A percentile compares a stretch with the other conserved stretches of the same genome.
Conservation (phyloP, 2,113 vertebrate species). For the Phrynocephalus versicolor region DNA sequence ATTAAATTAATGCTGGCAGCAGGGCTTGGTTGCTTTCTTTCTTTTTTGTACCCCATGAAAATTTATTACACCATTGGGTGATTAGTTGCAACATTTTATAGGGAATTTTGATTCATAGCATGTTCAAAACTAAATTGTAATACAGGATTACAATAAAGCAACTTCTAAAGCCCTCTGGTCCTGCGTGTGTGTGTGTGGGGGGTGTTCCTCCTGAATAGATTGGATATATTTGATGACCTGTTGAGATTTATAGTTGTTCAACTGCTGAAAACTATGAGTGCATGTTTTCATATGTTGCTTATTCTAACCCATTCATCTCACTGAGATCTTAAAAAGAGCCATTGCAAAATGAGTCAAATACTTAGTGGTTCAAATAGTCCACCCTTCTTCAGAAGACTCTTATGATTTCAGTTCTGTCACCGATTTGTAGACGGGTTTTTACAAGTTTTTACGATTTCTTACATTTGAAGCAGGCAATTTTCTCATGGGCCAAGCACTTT, state of each 20-base stretch:
- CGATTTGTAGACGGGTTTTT: background rate
- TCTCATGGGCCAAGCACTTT: background rate
- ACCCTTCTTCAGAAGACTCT: background rate
- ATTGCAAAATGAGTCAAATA: background rate
- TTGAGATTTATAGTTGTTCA: slow-evolving; percentile 1
- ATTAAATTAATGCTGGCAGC: slow-evolving; percentile 30
- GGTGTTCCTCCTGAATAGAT: slow-evolving; percentile 4
- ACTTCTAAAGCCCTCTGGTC: slow-evolving; percentile 21
- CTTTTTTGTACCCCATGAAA: slow-evolving; percentile 20
- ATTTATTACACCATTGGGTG: slow-evolving; percentile 52
- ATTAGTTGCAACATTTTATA: slow-evolving; percentile 42
- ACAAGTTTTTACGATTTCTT: background rate
- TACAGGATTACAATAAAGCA: background rate
- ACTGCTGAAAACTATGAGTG: background rate
- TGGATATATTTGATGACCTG: background rate
- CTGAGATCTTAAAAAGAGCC: background rate
- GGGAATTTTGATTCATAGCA: slow-evolving; percentile 33
- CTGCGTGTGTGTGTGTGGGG: slow-evolving; percentile 8
- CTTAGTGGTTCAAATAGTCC: accelerated
- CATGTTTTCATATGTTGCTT: background rate
- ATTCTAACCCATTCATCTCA: background rate
- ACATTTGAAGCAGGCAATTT: background rate
- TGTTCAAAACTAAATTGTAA: slow-evolving; percentile 48
- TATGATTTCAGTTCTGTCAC: background rate
- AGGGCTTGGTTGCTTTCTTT: slow-evolving; percentile 34